phyloP scores from a whole-genome alignment of 2,113 vertebrate species.

The Pangasianodon gigas region DNA sequence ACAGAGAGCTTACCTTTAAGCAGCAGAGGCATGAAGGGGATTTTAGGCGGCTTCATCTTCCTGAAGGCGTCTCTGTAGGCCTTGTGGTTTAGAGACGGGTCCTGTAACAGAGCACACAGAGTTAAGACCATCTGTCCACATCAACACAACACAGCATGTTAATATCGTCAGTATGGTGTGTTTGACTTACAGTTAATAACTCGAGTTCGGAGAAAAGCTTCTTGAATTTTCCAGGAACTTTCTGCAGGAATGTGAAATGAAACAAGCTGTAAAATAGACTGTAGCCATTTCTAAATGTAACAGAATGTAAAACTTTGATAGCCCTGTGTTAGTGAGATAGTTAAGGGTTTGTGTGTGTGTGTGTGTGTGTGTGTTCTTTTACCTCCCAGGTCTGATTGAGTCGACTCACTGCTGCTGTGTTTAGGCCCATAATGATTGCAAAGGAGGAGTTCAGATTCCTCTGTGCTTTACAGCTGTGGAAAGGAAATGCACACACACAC shows the following conservation, averaged over 20 bases:
- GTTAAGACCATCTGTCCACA: not conserved
- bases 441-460: conserved; percentile 97
- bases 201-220: conserved; percentile 98
- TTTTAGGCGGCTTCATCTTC: conserved; percentile 98
- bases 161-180: not conserved
- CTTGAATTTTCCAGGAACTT: conserved; percentile 98
- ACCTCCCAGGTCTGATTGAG: conserved; percentile 98
- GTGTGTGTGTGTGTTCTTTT: conserved; percentile 55
- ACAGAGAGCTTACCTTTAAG: conserved; percentile 83
- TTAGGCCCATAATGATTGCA: conserved; percentile 98
- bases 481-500: conserved; percentile 34
- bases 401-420: conserved; percentile 92
- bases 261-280: not conserved
- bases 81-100: conserved; percentile 98
- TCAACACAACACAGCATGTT: not conserved
- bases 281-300: not conserved
- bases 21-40: conserved; percentile 96
- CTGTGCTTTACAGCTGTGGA: conserved; percentile 91
- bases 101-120: conserved; percentile 72
- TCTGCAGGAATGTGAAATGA: conserved; percentile 69
- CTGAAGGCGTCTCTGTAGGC: conserved; percentile 96
- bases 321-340: not conserved
- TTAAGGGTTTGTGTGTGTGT: not conserved
- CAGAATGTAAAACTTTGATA: not conserved
- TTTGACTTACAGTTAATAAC: conserved; percentile 85